Evolutionary conservation across 2,888 invertebrate genomes (phyloP).

Genomic region (Anthrax anthrax): DNA sequence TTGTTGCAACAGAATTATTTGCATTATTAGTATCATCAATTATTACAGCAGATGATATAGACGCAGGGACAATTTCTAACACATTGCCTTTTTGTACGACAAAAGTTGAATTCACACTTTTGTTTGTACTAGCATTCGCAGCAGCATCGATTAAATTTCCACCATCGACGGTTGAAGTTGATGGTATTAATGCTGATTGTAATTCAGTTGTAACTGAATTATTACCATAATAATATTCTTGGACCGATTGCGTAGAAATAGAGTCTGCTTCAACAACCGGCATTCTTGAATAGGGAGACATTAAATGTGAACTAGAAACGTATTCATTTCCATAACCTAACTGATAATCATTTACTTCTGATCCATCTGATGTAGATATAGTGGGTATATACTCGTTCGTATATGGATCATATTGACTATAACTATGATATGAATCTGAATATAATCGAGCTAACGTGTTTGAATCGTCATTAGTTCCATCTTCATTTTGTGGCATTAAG

Average conservation of each 20-base stretch:
- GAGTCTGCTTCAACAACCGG: not conserved
- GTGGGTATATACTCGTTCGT: not conserved
- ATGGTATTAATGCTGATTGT: not conserved
- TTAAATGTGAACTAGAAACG: not conserved
- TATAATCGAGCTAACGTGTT: not conserved
- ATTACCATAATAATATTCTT: not conserved
- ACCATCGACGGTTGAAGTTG: slow-evolving; percentile 1
- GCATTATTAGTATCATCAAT: not conserved
- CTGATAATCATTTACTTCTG: not conserved
- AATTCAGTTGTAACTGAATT: not conserved
- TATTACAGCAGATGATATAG: not conserved
- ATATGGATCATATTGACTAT: not conserved
- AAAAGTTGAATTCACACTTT: slow-evolving; percentile 12
- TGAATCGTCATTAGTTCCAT: not conserved
- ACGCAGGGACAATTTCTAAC: slow-evolving; percentile 28
- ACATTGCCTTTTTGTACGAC: slow-evolving; percentile 34
- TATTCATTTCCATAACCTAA: not conserved
- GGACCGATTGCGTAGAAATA: too few species aligned
- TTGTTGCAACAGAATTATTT: not conserved
- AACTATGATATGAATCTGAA: not conserved
- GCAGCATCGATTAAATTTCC: not conserved
- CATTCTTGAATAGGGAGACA: not conserved
- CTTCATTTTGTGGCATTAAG: not conserved
- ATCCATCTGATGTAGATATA: not conserved
- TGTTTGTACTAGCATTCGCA: not conserved